Conservation (phyloP, 53 echinoderm and acorn worm genomes). For the Arbacia lixula region DNA sequence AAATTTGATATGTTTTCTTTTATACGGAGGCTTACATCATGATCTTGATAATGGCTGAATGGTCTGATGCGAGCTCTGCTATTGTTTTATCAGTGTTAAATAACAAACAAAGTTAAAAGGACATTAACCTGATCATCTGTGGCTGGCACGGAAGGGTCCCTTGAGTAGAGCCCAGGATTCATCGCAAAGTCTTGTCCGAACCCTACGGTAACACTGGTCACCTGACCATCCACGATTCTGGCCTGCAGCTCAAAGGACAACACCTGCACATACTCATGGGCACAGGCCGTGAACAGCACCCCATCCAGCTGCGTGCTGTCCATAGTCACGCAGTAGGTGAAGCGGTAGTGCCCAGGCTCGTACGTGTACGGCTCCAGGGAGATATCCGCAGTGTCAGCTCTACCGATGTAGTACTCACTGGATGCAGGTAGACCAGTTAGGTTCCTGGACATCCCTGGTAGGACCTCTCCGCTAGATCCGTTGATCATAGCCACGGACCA, state of each 20-base stretch:
- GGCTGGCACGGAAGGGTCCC: conserved; percentile 60
- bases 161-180: conserved; percentile 57
- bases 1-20: no score
- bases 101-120: no score
- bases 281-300: conserved; percentile 51
- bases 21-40: neutral
- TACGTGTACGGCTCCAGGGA: conserved; percentile 66
- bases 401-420: conserved; percentile 59
- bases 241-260: conserved; percentile 46
- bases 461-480: conserved; percentile 29
- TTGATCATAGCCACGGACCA: conserved; percentile 65
- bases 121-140: conserved; percentile 20
- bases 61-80: neutral
- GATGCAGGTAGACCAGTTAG: conserved; percentile 19
- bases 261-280: conserved; percentile 63
- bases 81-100: neutral
- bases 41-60: neutral
- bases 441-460: conserved; percentile 35
- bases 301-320: conserved; percentile 31
- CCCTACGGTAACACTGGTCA: conserved; percentile 55
- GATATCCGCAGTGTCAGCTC: conserved; percentile 72
- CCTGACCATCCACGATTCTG: conserved; percentile 60
- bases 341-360: conserved; percentile 60
- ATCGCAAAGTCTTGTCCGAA: conserved; percentile 53
- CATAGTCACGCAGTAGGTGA: conserved; percentile 72